Evolutionary conservation across 2,797 vertebrate genomes (phyloP), one percentile per base, ranked within the genome.

Genomic region (Alauda arvensis): DNA sequence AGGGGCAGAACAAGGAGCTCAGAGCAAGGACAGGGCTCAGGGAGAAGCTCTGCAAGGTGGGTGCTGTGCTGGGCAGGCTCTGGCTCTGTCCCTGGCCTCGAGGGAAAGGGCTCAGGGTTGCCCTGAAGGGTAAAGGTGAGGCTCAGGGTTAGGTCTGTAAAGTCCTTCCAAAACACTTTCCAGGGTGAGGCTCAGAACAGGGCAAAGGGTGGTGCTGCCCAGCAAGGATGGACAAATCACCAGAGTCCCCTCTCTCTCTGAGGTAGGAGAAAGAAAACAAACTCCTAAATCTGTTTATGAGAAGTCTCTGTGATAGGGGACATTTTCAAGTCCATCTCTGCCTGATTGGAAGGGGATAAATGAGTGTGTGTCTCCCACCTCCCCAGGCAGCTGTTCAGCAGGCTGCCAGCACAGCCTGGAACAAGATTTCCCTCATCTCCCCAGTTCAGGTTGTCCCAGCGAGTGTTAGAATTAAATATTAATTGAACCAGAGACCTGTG

Each of bases 381-480:
- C 85, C 77, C 67, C 51, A 49, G 62, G 43, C 83, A 88, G 78
- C 88, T 79, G 83, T 46, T 83, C 69, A 77, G 61, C 86, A 87
- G 69, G 39, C 51, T 88, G 87, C 66, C 15, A 2, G 18, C 3
- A 0, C 45, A 77, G 48, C 62, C 55, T 34, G 45, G 13, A 94
- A 88, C 59, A 77, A 76, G 60, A 59, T 83, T 87, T 78, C 63
- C 52, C 46, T 72, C 21, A 0, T 53, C 42, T 83, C 29, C 56
- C 56, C 70, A 31, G 67, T 31, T 89, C 60, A 76, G 60, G 29
- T 52, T 81, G 83, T 81, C 83, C 90, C 80, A 61, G 40, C 0
- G 8, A 72, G 56, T 33, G 34, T 33, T 85, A 85, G 25, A 81
- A 95, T 81, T 78, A 88, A 90, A 90, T 83, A 90, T 85, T 87